phyloP scores from a whole-genome alignment of 2,888 invertebrate genomes.

The Empis stercorea region DNA sequence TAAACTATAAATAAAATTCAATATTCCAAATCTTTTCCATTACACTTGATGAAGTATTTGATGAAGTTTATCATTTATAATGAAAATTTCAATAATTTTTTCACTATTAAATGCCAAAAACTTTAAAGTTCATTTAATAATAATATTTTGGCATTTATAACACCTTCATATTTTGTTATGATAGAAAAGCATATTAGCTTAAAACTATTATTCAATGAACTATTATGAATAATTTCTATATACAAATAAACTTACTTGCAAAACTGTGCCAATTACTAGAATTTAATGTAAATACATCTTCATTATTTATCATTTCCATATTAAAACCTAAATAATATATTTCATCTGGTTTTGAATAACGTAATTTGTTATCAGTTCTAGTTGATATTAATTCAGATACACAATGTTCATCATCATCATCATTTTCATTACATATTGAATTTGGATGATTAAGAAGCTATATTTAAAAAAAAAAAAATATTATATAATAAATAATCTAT shows the following conservation, averaged over 20 bases:
- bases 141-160: too few relatives aligned
- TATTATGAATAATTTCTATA: too few relatives aligned
- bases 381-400: conserved; percentile 15
- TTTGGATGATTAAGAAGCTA: conserved; percentile 22
- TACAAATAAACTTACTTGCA: conserved; percentile 18
- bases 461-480: neutral
- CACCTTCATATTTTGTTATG: too few relatives aligned
- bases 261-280: conserved; percentile 19
- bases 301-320: conserved; percentile 18
- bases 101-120: too few relatives aligned
- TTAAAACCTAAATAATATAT: conserved; percentile 20
- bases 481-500: neutral
- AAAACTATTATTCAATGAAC: too few relatives aligned
- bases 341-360: conserved; percentile 17
- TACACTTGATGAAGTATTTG: too few relatives aligned
- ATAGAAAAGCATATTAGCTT: too few relatives aligned
- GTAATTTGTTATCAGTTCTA: conserved; percentile 14
- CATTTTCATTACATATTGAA: conserved; percentile 15
- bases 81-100: too few relatives aligned
- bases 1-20: too few relatives aligned
- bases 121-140: too few relatives aligned
- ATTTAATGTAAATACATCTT: conserved; percentile 16
- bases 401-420: conserved; percentile 16
- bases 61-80: too few relatives aligned
- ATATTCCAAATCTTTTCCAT: too few relatives aligned